Evolutionary conservation across 1,140 invertebrate species (phyloP), one percentile per base, ranked within the genome.

Genomic region (Brachionus calyciflorus): DNA sequence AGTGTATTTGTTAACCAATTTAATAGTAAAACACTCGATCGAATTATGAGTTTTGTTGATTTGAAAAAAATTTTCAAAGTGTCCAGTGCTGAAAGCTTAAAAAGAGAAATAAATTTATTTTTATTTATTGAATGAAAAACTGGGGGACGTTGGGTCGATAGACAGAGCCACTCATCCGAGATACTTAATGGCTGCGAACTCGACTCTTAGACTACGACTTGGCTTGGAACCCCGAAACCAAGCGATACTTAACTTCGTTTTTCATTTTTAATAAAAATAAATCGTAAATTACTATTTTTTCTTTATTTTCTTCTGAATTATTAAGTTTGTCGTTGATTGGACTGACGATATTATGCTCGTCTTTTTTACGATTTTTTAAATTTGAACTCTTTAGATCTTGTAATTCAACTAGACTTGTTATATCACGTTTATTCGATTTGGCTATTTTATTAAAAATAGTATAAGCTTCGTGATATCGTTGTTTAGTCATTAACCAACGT

Each of bases 1-100:
- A 82, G 60, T 37, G 78, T 80, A 76, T 78, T 79, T n/a, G 78
- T 79, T 46, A 81, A 63, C 81, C 81, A 73, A 24, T 73, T 73
- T 0, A 73, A 19, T 4, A 51, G 17, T 10, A 51, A 26, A 1
- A 49, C 41, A 9, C 37, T 19, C 9, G 69, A 51, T 7, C 46
- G 44, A 1, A 73, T 21, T 4, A 73, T 17, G 3, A 73, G 17
- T 40, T 73, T 73, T 51, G 14, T 73, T 33, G 46, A 73, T 53
- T 73, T 73, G 12, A 73, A 73, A 37, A 73, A 51, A 19, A 73
- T 33, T 73, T 73, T 73, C 0, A 73, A n/a, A 28, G 69, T 73
- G 5, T 28, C 30, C 10, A 14, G 19, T 21, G 40, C 4, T 51
- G 69, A 53, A 14, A 51, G 17, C 65, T 70, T 49, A n/a, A 28